Conservation (phyloP, 92 coral and sea anemone genomes). For the Actinostola sp. region DNA sequence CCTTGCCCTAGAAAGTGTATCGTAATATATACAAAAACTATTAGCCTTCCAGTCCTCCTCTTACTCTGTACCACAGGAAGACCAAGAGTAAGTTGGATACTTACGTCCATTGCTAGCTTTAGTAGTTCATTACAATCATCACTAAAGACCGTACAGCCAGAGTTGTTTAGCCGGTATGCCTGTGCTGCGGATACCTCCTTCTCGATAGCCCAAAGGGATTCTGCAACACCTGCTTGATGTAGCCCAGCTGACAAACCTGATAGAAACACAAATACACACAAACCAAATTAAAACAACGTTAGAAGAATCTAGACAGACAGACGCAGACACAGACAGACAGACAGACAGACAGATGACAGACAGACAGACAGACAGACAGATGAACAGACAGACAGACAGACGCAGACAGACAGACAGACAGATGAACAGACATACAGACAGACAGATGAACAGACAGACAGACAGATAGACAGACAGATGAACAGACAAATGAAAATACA, state of each 20-base stretch:
- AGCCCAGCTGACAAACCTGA: constrained; percentile 96
- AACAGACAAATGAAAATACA: no score
- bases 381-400: no score
- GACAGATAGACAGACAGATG: no score
- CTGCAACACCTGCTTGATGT: constrained; percentile 93
- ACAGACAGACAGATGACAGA: no score
- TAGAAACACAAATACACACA: no score
- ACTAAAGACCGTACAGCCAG: constrained; percentile 84
- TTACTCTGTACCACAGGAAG: background rate
- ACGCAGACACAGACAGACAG: background rate
- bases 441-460: no score
- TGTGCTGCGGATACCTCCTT: constrained; percentile 94
- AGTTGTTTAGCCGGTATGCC: constrained; percentile 84
- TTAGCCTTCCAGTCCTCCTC: no score
- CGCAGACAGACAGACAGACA: no score
- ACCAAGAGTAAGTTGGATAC: constrained; percentile 8
- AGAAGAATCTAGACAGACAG: background rate
- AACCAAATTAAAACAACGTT: background rate
- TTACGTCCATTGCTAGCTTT: constrained; percentile 92
- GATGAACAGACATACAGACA: no score
- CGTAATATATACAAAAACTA: no score
- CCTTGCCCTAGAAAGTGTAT: constrained; percentile 63
- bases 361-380: no score
- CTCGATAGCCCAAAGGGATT: constrained; percentile 95
- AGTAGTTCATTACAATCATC: constrained; percentile 94